A percentile compares a stretch with the other conserved stretches of the same genome.
phyloP scores from a whole-genome alignment of 2,113 vertebrate genomes.

The Miniopterus natalensis region DNA sequence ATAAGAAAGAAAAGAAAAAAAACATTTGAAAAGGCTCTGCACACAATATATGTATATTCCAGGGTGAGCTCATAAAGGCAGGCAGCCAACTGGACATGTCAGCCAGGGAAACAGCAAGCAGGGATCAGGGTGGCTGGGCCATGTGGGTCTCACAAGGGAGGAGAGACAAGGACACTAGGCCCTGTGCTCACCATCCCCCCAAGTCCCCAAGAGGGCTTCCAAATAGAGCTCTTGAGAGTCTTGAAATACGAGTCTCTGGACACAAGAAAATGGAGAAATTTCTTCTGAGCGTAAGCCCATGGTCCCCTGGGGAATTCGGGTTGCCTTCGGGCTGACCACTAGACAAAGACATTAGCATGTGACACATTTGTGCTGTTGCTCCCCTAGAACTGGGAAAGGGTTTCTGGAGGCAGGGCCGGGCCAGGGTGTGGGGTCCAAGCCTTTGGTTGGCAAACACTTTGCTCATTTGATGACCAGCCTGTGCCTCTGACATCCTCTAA shows the following conservation, averaged over 20 bases:
- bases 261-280: background rate
- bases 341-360: too few relatives aligned
- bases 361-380: rapidly evolving
- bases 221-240: background rate
- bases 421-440: rapidly evolving
- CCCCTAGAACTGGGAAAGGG: background rate
- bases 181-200: rapidly evolving
- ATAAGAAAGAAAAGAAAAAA: background rate
- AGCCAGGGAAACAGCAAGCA: background rate
- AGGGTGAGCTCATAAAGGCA: background rate
- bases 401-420: background rate
- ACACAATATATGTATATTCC: background rate
- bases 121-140: too few relatives aligned
- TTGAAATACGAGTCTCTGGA: background rate
- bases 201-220: background rate
- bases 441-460: rapidly evolving
- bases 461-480: background rate
- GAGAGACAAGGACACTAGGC: background rate
- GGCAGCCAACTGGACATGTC: background rate
- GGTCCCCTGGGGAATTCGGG: background rate
- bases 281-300: background rate
- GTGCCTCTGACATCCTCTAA: rapidly evolving
- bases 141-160: rapidly evolving
- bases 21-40: background rate
- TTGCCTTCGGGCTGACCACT: background rate